phyloP scores from a whole-genome alignment of 2,888 invertebrate genomes.

The Gastracanthus pulcherrimus region DNA sequence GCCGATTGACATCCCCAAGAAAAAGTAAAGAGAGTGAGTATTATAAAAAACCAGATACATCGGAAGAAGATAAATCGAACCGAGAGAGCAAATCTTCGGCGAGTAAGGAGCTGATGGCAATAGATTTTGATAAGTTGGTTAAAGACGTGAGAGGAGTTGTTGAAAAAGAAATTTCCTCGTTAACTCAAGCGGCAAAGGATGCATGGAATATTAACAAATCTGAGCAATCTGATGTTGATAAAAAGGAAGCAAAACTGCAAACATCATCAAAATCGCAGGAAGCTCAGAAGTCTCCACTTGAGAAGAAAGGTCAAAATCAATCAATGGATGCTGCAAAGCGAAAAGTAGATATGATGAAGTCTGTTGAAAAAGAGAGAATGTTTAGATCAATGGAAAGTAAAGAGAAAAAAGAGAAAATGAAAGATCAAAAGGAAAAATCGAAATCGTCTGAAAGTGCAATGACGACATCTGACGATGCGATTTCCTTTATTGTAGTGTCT shows the following conservation, averaged over 20 bases:
- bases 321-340: slow-evolving; percentile 51
- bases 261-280: slow-evolving; percentile 33
- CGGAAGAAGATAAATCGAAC: slow-evolving; percentile 29
- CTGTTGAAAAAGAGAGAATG: neutral
- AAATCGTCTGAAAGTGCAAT: slow-evolving; percentile 36
- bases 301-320: slow-evolving; percentile 3
- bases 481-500: slow-evolving; percentile 39
- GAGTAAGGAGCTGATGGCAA: slow-evolving; percentile 9
- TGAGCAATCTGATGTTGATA: neutral
- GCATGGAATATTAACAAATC: slow-evolving; percentile 4
- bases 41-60: slow-evolving; percentile 10
- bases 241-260: slow-evolving; percentile 9
- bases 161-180: slow-evolving; percentile 43
- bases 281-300: neutral
- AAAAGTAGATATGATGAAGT: neutral
- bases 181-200: slow-evolving; percentile 49
- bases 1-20: slow-evolving; percentile 27
- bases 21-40: slow-evolving; percentile 16
- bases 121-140: slow-evolving; percentile 44
- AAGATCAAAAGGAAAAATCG: slow-evolving; percentile 11
- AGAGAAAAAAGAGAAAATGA: slow-evolving; percentile 53
- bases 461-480: slow-evolving; percentile 52
- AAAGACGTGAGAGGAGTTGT: slow-evolving; percentile 49
- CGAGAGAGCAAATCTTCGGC: neutral
- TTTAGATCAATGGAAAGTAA: slow-evolving; percentile 25